Conservation (phyloP, 2,113 vertebrate genomes). For the Fregetta grallaria region DNA sequence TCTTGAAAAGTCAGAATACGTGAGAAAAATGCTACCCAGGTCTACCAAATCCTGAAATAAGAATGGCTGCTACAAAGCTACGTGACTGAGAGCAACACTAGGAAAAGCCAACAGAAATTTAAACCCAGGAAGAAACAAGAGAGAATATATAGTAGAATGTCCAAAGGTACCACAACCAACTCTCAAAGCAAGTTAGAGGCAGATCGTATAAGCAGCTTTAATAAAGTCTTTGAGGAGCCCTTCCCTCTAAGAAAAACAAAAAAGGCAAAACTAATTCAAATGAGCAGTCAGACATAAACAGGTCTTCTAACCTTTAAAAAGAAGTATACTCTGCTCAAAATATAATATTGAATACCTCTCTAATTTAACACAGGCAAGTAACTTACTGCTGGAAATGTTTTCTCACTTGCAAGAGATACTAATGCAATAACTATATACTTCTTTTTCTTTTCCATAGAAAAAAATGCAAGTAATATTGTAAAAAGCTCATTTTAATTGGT, state of each 20-base stretch:
- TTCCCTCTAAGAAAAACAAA: not conserved
- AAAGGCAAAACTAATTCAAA: constrained; percentile 11
- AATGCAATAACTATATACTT: not conserved
- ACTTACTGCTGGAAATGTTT: not conserved
- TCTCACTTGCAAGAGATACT: not conserved
- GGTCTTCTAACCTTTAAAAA: not conserved
- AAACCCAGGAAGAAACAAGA: not conserved
- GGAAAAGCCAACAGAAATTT: not conserved
- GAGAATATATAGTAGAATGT: not conserved
- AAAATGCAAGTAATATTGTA: not conserved
- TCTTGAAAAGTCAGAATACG: not conserved
- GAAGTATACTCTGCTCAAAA: not conserved
- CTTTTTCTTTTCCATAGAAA: not conserved
- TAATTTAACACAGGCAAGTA: not conserved
- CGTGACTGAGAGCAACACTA: not conserved
- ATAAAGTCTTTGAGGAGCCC: not conserved
- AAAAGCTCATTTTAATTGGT: constrained; percentile 26
- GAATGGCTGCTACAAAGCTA: constrained; percentile 19
- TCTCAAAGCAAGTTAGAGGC: not conserved
- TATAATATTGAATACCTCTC: not conserved
- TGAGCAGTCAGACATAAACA: not conserved
- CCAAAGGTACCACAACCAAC: not conserved
- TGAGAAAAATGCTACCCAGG: not conserved
- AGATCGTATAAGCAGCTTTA: not conserved
- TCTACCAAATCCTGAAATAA: not conserved